Percentiles rank a stretch among this genome's conserved stretches.
Evolutionary conservation across 2,797 vertebrate species (phyloP).

Genomic region (Cottoperca gobio): DNA sequence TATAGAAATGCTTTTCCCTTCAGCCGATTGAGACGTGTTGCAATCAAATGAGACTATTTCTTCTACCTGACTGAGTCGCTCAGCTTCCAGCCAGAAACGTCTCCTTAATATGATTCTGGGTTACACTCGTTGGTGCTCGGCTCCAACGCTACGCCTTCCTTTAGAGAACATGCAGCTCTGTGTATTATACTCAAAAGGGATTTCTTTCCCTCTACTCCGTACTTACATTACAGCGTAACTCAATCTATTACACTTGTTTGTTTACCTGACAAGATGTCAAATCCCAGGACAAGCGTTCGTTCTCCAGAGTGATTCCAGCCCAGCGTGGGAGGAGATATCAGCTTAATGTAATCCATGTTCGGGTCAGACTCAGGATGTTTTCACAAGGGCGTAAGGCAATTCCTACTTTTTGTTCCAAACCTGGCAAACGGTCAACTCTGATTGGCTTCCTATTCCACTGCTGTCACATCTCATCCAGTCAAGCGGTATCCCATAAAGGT

Average conservation of each 20-base stretch:
- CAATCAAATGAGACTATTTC: constrained; percentile 1
- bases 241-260: constrained; percentile 16
- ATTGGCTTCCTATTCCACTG: constrained; percentile 10
- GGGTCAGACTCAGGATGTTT: constrained; percentile 25
- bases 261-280: constrained; percentile 28
- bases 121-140: constrained; percentile 38
- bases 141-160: neutral
- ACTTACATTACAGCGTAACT: constrained; percentile 14
- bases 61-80: neutral
- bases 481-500: neutral
- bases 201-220: neutral
- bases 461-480: constrained; percentile 46
- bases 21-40: constrained; percentile 15
- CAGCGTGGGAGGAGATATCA: constrained; percentile 22
- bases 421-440: constrained; percentile 20
- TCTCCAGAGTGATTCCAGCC: constrained; percentile 11
- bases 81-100: neutral
- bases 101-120: neutral
- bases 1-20: constrained; percentile 14
- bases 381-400: constrained; percentile 16
- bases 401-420: constrained; percentile 23
- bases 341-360: constrained; percentile 31
- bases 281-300: constrained; percentile 16
- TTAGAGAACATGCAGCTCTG: neutral
- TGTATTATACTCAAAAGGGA: neutral